These are phyloP conservation scores for Pithys albifrons DNA, from an alignment of 2,113 vertebrate species.

Conservation along the genomic window DNA sequence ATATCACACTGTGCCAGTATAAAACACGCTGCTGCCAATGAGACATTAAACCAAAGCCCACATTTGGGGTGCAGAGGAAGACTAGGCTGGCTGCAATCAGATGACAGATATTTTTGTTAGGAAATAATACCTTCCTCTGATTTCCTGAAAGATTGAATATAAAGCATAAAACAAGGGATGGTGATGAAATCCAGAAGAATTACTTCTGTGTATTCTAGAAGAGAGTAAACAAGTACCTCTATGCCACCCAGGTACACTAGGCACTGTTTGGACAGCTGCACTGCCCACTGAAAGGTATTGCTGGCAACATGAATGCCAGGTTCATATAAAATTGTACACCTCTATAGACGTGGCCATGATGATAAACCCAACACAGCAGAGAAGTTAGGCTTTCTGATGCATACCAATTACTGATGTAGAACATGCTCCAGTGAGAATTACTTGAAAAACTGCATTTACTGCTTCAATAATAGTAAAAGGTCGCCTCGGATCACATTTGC, in stretches of 20 bases:
- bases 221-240: conserved; percentile 72
- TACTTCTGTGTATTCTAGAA: conserved; percentile 51
- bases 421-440: conserved; percentile 44
- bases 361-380: background rate
- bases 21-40: background rate
- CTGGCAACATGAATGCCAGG: background rate
- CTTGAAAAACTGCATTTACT: conserved; percentile 37
- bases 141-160: conserved; percentile 50
- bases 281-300: conserved; percentile 65
- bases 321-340: background rate
- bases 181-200: conserved; percentile 72
- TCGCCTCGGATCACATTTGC: conserved; percentile 53
- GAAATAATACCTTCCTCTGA: conserved; percentile 50
- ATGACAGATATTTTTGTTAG: conserved; percentile 56
- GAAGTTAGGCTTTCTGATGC: conserved; percentile 7
- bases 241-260: conserved; percentile 67
- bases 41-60: conserved; percentile 9
- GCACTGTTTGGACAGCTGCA: conserved; percentile 83
- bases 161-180: conserved; percentile 31
- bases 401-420: conserved; percentile 1
- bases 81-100: background rate
- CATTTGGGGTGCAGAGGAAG: background rate
- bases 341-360: background rate
- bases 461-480: conserved; percentile 63
- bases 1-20: background rate